Base-by-base conservation (phyloP, 2,113 vertebrate genomes). In the Chaenogobius annularis region DNA sequence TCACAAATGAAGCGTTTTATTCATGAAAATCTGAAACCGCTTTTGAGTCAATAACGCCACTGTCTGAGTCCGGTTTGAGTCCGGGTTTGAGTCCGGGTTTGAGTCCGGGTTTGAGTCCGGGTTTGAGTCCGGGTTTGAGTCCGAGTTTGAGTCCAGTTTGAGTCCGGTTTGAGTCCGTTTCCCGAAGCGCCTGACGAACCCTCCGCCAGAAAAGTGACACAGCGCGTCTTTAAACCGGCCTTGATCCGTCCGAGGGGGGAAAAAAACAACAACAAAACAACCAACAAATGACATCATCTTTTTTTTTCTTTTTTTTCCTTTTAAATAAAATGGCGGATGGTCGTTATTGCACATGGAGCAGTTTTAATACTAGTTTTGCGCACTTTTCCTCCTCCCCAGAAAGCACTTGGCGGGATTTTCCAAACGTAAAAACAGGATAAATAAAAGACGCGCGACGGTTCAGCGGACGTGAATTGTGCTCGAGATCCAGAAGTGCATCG, bases 331-430 rank as follows among this genome's bases (percentile, higher is more conserved):
- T 55, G 83, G 79, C 83, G 83, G 88, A 89, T 85, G 83, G 83
- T 85, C 77, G 80, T 93, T 93, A 94, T 93, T 93, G 92, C 91
- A 94, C 93, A 91, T 87, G 13, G 84, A 90, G 85, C 87, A 88
- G 81, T 81, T 46, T 46, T 89, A 89, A 90, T 91, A 92, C 88
- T 92, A 90, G 82, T 83, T 76, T 79, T 40, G 37, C 80, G 77
- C 74, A 40, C 43, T 43, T 61, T 68, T 40, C 69, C 63, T 40
- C 69, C 69, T 69, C 78, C 66, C 68, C 79, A 77, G 74, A 68
- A 86, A 85, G 83, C 88, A 90, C 85, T 87, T 86, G 69, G 71
- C 48, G 66, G 65, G 63, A n/a, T 23, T 54, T 23, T 65, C 19
- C 40, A 40, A 26, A 44, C 44, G 2, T 13, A 46, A 8, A 67